Evolutionary conservation across 2,888 invertebrate species (phyloP), one percentile per base, ranked within the genome.

Genomic region (Andrena camellia): DNA sequence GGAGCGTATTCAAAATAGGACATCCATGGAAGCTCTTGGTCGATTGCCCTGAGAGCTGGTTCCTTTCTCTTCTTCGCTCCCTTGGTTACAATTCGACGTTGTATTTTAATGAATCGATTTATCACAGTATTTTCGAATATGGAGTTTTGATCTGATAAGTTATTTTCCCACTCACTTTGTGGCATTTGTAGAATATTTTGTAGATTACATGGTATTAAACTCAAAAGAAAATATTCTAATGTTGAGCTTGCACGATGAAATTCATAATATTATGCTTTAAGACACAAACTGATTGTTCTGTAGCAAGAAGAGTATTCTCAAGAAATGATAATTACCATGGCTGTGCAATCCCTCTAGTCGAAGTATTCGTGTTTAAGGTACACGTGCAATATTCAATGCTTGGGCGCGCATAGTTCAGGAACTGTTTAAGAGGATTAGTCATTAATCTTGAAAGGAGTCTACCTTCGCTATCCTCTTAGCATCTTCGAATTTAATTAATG

Each of bases 401-500:
- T n/a, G 48, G 20, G 13, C 68, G 72, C 33, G 35, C 35, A 26
- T 26, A 50, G 54, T 78, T 48, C 63, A n/a, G 62, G 5, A 72
- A 72, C 63, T 72, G 42, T 69, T 72, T 78, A 83, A 83, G 83
- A 78, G 68, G 83, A 79, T 84, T 78, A 75, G 66, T 73, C 59
- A 80, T 79, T 83, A 77, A 74, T 80, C 84, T 70, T 67, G 70
- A 83, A 77, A 77, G 83, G 66, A 73, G 60, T 26, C 70, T 33
- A 20, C 54, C 76, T 60, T 66, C 31, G 13, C 6, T 20, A 81
- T 81, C 80, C 68, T 69, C 76, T 73, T 70, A 73, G 64, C 62
- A 76, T 69, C 67, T 67, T 83, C 68, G 75, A 75, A 79, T 77
- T 79, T 84, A 83, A 84, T 80, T 84, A 83, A 66, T 67, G 67